Evolutionary conservation across 2,797 vertebrate genomes (phyloP).

Genomic region (Phrynocephalus vlangalii): DNA sequence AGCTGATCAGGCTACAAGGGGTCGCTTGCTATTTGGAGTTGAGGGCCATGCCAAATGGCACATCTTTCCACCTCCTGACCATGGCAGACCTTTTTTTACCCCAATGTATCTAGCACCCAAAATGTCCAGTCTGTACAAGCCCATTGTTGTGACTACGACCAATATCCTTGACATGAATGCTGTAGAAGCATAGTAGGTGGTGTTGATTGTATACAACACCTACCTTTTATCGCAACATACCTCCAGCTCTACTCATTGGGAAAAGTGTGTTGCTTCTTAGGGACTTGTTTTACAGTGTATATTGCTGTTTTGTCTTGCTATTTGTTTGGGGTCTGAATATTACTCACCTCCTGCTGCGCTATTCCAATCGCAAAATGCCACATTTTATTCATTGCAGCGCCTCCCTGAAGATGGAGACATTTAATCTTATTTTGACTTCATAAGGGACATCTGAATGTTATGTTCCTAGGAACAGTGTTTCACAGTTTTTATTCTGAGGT

Average conservation of each 20-base stretch:
- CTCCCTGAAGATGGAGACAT: conserved; percentile 2
- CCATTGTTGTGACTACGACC: no score
- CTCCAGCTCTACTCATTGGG: neutral
- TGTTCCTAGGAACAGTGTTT: conserved; percentile 12
- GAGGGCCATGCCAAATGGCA: no score
- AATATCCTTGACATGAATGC: no score
- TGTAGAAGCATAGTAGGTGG: no score
- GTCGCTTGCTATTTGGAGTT: no score
- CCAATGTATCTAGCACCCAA: no score
- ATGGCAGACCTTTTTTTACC: no score
- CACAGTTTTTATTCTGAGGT: neutral
- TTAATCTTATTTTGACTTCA: neutral
- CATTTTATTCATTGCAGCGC: conserved; percentile 8
- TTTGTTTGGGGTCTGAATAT: neutral
- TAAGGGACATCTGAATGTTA: conserved; percentile 5
- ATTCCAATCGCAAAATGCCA: neutral
- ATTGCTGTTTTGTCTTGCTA: neutral
- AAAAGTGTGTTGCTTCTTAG: neutral
- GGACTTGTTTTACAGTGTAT: neutral
- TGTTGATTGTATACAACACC: no score
- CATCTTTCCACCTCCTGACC: no score
- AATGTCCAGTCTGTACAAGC: no score
- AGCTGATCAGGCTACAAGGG: no score
- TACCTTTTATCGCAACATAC: neutral
- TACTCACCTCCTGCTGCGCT: neutral